Evolutionary conservation across 2,113 vertebrate genomes (phyloP), one percentile per base, ranked within the genome.

Genomic region (Oncorhynchus kisutch): DNA sequence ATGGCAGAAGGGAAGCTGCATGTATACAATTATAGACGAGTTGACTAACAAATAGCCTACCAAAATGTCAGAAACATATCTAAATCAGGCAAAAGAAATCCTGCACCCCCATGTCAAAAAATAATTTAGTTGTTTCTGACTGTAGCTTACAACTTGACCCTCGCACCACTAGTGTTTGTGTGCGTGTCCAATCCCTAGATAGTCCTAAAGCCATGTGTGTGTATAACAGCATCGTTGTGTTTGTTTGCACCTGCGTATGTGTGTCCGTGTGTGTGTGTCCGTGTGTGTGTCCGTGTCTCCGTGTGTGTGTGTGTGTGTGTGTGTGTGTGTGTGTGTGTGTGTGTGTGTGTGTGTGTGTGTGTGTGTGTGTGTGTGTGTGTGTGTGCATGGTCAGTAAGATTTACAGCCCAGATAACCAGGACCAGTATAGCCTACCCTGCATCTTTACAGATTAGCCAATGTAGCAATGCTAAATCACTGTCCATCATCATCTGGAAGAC

Each of bases 361-460:
- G 16, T 57, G 71, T 72, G 71, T 11, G 51, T 31, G 27, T 59
- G 51, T 72, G 51, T 20, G 25, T 60, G 70, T 18, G 49, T 71
- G 70, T 9, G 12, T 71, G n/a, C 20, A 5, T 9, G 70, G 12
- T 54, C 51, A 18, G 14, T 54, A 18, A 54, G 51, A 54, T 54
- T 14, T 18, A 24, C 59, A 62, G 59, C n/a, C n/a, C 20, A 22
- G 59, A 62, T 62, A 62, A 62, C 59, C 59, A 62, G 20, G 16
- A 8, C 59, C 59, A 62, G n/a, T 62, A 22, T 22, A 22, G 59
- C 59, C 59, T 22, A 62, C 59, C 59, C 59, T 62, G 59, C 59
- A 62, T 62, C n/a, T 62, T 62, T 24, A 24, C 59, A 62, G 59
- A 62, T 62, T 62, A 62, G 59, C n/a, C n/a, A 22, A 22, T 16